Evolutionary conservation across 2,113 vertebrate species (phyloP).

Genomic region (Hylia prasina): DNA sequence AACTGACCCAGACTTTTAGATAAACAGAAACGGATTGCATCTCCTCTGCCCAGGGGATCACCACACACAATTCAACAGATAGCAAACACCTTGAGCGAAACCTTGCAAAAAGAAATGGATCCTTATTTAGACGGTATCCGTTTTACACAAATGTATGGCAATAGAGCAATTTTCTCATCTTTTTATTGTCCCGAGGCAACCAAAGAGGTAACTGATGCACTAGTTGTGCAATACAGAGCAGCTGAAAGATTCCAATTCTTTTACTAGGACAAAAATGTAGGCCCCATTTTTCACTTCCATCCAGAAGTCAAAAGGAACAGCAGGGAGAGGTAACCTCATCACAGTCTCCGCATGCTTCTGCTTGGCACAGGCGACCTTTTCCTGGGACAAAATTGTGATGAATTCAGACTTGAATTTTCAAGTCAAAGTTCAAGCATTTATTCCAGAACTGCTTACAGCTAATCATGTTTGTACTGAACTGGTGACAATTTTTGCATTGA

Average conservation of each 20-base stretch:
- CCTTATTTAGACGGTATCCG: neutral
- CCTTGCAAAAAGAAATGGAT: neutral
- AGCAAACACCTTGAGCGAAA: neutral
- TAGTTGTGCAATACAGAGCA: neutral
- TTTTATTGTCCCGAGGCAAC: neutral
- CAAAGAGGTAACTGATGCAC: neutral
- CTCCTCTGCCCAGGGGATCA: neutral
- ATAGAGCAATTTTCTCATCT: neutral
- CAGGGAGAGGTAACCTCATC: neutral
- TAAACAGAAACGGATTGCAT: neutral
- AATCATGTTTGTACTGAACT: neutral
- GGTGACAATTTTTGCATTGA: neutral
- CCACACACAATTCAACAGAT: neutral
- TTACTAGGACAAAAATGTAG: neutral
- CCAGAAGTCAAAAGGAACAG: conserved; percentile 8
- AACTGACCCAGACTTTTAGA: neutral
- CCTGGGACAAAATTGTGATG: neutral
- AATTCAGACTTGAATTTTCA: conserved; percentile 13
- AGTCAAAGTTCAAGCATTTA: neutral
- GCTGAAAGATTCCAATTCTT: neutral
- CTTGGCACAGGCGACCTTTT: neutral
- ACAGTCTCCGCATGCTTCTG: neutral
- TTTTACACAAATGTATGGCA: neutral
- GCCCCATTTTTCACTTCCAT: neutral
- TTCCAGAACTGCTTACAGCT: neutral